Base-by-base conservation (phyloP, 1,140 invertebrate genomes). In the Tetramorium alpestre region DNA sequence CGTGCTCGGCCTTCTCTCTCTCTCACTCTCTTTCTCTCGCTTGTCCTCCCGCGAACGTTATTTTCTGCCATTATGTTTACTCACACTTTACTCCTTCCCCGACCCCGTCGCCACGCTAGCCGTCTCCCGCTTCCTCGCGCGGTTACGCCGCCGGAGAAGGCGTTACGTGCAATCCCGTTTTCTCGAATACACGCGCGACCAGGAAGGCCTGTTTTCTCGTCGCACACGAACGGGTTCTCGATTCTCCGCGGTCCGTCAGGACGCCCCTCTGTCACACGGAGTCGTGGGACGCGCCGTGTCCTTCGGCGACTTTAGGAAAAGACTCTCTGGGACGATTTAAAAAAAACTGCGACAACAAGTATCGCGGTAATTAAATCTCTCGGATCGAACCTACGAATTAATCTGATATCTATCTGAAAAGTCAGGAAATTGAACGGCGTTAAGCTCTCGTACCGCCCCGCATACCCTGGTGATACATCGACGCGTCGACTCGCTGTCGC, bases 191-290 rank as follows among this genome's bases (percentile, higher is more conserved):
- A 90, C 89, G 86, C 84, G 87, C 78, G 82, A 86, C 81, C 87
- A 90, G 89, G 91, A 91, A 92, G 88, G 88, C 91, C 90, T 91
- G 91, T 92, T 60, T 85, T 72, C 80, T 87, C 88, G 88, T 76
- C 70, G 77, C 58, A 47, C 85, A 89, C 91, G 84, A 93, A 93
- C 92, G 91, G 92, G 91, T 93, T 93, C 90, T 91, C 92, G 92
- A 92, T 93, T 93, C 91, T 93, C 89, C 89, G 92, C 91, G 92
- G 90, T 93, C 91, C 89, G 89, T 92, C 92, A 92, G 91, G 91
- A 51, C 86, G 92, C 87, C 87, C 87, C 54, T 86, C 76, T 86
- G 25, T 86, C 80, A 69, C 18, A 33, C 49, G 13, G 18, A 41
- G 49, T 16, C 10, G 33, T 54, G 72, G 49, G 38, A 75, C 38